Evolutionary conservation across 1,140 invertebrate species (phyloP), one percentile per base, ranked within the genome.

Genomic region (Rhizoglyphus robini): DNA sequence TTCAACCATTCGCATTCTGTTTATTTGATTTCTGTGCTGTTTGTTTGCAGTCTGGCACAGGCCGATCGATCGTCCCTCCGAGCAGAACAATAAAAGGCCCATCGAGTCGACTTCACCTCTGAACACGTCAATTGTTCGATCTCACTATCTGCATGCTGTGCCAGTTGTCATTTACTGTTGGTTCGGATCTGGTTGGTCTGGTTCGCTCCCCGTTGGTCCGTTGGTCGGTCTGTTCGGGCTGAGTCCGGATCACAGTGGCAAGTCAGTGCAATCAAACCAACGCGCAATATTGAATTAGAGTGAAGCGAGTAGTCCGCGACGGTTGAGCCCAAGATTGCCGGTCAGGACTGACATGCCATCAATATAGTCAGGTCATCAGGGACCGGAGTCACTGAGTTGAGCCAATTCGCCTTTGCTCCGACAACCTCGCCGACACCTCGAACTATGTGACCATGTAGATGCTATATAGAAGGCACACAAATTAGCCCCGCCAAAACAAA

Each of bases 251-350:
- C 41, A 46, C 41, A 46, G 15, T 23, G 23, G 15, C 41, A 46
- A 46, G 41, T 23, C 15, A 46, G 15, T 46, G 15, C 41, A 46
- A 23, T 46, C 41, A 41, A 41, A 8, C 8, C 20, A 20, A 32
- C 8, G 51, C 51, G 51, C 51, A 54, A 54, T 54, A 54, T 54
- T 54, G 51, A 54, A 54, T 54, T 54, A 54, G 51, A 54, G 51
- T 54, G 51, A 54, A 54, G 8, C 51, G 51, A 54, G 51, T 54
- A 8, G 20, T 8, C 8, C 23, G 8, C 23, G 51, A 27, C 23
- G 8, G 51, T 27, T 25, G 8, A 54, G 51, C 23, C 20, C 8
- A 20, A 54, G 51, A 54, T 8, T 54, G 51, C 20, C 51, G 51
- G 20, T 5, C 51, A 8, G 8, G 31, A n/a, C 51, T 54, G 51